Conservation (phyloP, 2,888 invertebrate genomes). For the Ectemnius cavifrons region DNA sequence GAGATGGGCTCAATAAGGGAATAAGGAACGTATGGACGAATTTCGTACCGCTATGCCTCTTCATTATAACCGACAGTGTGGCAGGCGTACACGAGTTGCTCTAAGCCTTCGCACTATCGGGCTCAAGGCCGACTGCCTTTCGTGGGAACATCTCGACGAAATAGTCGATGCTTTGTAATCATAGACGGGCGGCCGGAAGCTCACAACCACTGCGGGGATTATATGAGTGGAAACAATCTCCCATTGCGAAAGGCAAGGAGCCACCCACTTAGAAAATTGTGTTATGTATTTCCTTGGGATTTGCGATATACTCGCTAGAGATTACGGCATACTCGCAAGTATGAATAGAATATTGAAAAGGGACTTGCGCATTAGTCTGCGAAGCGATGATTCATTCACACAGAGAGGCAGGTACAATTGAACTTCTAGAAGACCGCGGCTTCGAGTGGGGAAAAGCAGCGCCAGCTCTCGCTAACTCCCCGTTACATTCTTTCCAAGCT, state of each 20-base stretch:
- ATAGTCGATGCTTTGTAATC: conserved; percentile 9
- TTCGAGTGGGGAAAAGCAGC: conserved; percentile 26
- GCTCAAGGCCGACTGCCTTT: conserved; percentile 65
- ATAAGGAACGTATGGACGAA: too few relatives aligned
- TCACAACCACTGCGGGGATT: neutral
- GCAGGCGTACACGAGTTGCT: conserved; percentile 1
- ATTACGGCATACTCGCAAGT: neutral
- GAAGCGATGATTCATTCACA: too few relatives aligned
- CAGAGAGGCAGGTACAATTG: conserved; percentile 9
- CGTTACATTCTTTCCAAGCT: conserved; percentile 42
- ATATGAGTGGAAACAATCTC: neutral
- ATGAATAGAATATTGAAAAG: neutral
- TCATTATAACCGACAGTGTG: neutral
- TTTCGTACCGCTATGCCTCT: too few relatives aligned
- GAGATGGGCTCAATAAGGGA: too few relatives aligned
- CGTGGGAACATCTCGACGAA: conserved; percentile 61
- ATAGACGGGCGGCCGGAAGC: neutral
- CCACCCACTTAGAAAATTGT: conserved; percentile 19
- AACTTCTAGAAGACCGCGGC: conserved; percentile 24
- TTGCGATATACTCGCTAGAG: neutral
- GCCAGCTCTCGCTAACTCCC: conserved; percentile 19
- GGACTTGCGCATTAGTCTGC: too few relatives aligned
- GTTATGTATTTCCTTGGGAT: conserved; percentile 1
- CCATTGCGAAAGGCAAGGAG: conserved; percentile 4
- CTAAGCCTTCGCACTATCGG: conserved; percentile 35